phyloP scores from a whole-genome alignment of 1,140 invertebrate genomes.

The Caligus rogercresseyi region DNA sequence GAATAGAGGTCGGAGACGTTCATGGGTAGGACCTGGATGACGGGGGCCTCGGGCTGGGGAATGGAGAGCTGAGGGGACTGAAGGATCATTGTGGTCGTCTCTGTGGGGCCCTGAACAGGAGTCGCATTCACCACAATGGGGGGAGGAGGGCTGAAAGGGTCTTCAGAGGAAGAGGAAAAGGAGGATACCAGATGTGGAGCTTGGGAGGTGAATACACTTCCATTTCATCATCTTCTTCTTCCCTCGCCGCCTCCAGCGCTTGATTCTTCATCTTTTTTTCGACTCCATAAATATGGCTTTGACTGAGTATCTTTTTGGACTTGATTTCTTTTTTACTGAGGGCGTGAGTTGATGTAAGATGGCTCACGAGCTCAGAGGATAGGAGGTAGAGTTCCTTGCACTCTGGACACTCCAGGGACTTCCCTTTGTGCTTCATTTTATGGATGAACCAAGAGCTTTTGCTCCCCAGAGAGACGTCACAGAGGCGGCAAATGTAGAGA shows the following conservation, averaged over 20 bases:
- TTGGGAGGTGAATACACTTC: too few species aligned
- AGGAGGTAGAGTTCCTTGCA: slow-evolving; percentile 7
- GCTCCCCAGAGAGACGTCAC: not conserved
- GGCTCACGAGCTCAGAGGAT: not conserved
- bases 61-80: not conserved
- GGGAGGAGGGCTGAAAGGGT: not conserved
- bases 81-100: not conserved
- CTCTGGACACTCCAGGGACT: not conserved
- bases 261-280: too few species aligned
- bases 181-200: too few species aligned
- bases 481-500: not conserved
- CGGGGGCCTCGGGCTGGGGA: not conserved
- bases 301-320: not conserved
- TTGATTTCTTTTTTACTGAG: slow-evolving; percentile 3
- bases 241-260: too few species aligned
- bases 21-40: not conserved
- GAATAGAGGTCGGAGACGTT: not conserved
- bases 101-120: not conserved
- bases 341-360: not conserved
- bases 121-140: not conserved
- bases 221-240: too few species aligned
- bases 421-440: slow-evolving; percentile 6
- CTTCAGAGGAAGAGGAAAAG: too few species aligned
- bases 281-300: not conserved
- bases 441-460: not conserved